These are phyloP conservation scores for Lasioglossum villosulum DNA, from an alignment of 2,888 invertebrate genomes.

Conservation along the genomic window DNA sequence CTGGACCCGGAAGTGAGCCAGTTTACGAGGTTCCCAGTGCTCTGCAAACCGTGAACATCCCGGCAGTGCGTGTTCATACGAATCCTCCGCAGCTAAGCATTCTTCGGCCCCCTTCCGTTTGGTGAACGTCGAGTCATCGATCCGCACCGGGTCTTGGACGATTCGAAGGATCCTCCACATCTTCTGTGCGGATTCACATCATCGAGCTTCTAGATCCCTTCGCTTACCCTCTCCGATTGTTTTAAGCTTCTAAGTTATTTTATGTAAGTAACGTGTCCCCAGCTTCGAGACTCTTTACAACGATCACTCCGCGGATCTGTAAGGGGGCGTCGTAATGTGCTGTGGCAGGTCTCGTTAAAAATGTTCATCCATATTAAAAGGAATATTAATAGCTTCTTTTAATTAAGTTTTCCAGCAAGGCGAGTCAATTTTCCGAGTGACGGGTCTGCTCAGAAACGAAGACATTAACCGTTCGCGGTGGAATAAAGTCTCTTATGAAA, in stretches of 20 bases:
- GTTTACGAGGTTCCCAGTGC: not conserved
- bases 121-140: constrained; percentile 17
- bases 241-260: not conserved
- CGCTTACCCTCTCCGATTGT: not conserved
- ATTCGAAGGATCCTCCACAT: not conserved
- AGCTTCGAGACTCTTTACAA: not conserved
- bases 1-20: not conserved
- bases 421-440: not conserved
- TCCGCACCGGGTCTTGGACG: not conserved
- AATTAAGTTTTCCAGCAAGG: not conserved
- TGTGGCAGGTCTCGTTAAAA: not conserved
- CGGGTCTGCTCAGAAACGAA: not conserved
- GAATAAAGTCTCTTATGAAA: not conserved
- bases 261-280: not conserved
- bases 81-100: not conserved
- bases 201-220: not conserved
- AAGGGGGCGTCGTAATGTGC: not conserved
- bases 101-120: not conserved
- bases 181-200: not conserved
- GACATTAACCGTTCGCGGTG: not conserved
- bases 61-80: not conserved
- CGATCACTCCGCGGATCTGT: not conserved
- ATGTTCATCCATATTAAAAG: not conserved
- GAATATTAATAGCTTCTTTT: not conserved
- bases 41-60: not conserved